A percentile compares a stretch with the other conserved stretches of the same genome.
Evolutionary conservation across 2,113 vertebrate species (phyloP).

Genomic region (Prionailurus viverrinus): DNA sequence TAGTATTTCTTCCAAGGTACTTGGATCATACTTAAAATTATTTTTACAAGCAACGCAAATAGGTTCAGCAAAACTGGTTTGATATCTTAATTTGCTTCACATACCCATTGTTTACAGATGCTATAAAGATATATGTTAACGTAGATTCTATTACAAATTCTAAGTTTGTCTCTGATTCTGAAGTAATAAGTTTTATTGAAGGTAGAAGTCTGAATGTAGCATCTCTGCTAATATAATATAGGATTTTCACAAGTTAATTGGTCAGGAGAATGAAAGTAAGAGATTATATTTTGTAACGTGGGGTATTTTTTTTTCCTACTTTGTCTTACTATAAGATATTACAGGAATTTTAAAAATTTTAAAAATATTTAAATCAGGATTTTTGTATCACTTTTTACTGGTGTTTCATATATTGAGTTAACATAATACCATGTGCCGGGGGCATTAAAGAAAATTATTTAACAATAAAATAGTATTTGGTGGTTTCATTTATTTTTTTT

Average conservation of each 20-base stretch:
- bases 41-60: conserved; percentile 23
- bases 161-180: conserved; percentile 30
- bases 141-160: neutral
- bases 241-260: neutral
- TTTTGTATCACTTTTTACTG: neutral
- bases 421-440: neutral
- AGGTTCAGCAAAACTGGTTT: neutral
- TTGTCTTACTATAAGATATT: neutral
- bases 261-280: neutral
- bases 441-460: conserved; percentile 48
- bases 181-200: conserved; percentile 53
- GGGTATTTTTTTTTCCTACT: neutral
- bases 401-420: conserved; percentile 1
- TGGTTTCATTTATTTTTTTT: neutral
- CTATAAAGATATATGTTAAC: neutral
- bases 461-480: conserved; percentile 47
- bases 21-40: conserved; percentile 19
- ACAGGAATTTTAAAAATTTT: neutral
- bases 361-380: neutral
- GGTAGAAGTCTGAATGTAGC: conserved; percentile 37
- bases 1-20: conserved; percentile 43
- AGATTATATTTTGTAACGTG: neutral
- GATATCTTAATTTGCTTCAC: conserved; percentile 47
- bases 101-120: neutral
- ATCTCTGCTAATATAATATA: neutral